These are phyloP conservation scores for Plebejus anna DNA, from an alignment of 2,888 invertebrate species.

Conservation along the genomic window DNA sequence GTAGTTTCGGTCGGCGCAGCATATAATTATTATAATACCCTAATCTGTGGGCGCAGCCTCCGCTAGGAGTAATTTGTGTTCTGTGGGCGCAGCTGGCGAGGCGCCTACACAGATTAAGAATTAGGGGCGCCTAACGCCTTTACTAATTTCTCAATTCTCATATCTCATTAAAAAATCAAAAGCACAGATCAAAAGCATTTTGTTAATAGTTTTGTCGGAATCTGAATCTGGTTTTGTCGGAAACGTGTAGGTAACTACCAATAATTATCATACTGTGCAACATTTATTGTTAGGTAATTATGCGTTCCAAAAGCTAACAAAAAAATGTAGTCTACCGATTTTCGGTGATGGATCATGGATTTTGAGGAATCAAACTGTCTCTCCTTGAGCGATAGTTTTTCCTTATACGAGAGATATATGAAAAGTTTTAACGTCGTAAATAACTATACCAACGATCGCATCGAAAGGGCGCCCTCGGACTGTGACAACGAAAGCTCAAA, in stretches of 20 bases:
- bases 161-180: too few species aligned
- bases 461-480: slow-evolving; percentile 45
- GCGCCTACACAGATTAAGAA: too few species aligned
- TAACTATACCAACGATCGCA: slow-evolving; percentile 50
- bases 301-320: slow-evolving; percentile 36
- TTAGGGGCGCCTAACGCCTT: too few species aligned
- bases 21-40: too few species aligned
- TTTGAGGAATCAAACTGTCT: slow-evolving; percentile 71
- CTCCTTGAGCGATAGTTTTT: slow-evolving; percentile 72
- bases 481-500: slow-evolving; percentile 51
- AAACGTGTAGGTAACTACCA: not conserved
- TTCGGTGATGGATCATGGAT: slow-evolving; percentile 75
- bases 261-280: slow-evolving; percentile 38
- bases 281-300: slow-evolving; percentile 18
- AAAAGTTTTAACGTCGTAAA: slow-evolving; percentile 70
- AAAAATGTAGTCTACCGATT: slow-evolving; percentile 35
- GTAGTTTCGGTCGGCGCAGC: too few species aligned
- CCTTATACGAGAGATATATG: slow-evolving; percentile 70
- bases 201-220: too few species aligned
- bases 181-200: too few species aligned
- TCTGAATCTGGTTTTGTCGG: not conserved
- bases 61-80: too few species aligned
- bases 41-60: too few species aligned
- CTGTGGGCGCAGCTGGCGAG: too few species aligned
- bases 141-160: too few species aligned